Base-by-base conservation (phyloP, 2,797 vertebrate genomes). In the Trichosurus vulpecula region DNA sequence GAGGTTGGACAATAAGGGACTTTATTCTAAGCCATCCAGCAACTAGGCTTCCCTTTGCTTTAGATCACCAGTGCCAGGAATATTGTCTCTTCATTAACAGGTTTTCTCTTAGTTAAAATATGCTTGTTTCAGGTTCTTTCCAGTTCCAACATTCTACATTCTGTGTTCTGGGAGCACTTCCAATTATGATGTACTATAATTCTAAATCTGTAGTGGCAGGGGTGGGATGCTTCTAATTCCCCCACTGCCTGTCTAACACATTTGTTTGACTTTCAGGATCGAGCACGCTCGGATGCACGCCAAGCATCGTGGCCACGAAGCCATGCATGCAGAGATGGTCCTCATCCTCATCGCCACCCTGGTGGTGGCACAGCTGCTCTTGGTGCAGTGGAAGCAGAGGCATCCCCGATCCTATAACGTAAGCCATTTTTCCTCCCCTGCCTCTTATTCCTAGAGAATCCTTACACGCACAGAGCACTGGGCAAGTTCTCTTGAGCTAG, bases 271-370 rank as follows among this genome's bases (percentile, higher is more conserved):
- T 98, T 96, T 94, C 98, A 99, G 99, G 98, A 98, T 99, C 97
- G 99, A 99, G 95, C 99, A 99, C 5, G 99, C 99, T 0, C 99
- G 98, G 97, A 99, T 99, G 99, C 99, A 99, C 2, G 99, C 99
- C 98, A 99, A 99, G 98, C 99, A 99, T 98, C 99, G 99, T 0
- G 99, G 99, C 22, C 99, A 99, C 0, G 99, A 99, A 98, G 99
- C 99, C 10, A 99, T 99, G 99, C 99, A 99, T 0, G 99, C 99
- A 0, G 99, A 99, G 97, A 99, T 99, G 99, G 99, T 99, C 74
- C 99, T 99, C 95, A 99, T 99, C 98, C 99, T 99, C 94, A 99
- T 99, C 0, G 99, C 99, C 98, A 99, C 99, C 0, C 98, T 99
- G 31, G 99, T 99, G 92, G 98, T 99, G 56, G 99, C 99, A 6